phyloP scores from a whole-genome alignment of 2,113 vertebrate species.

The Nycticorax nycticorax region DNA sequence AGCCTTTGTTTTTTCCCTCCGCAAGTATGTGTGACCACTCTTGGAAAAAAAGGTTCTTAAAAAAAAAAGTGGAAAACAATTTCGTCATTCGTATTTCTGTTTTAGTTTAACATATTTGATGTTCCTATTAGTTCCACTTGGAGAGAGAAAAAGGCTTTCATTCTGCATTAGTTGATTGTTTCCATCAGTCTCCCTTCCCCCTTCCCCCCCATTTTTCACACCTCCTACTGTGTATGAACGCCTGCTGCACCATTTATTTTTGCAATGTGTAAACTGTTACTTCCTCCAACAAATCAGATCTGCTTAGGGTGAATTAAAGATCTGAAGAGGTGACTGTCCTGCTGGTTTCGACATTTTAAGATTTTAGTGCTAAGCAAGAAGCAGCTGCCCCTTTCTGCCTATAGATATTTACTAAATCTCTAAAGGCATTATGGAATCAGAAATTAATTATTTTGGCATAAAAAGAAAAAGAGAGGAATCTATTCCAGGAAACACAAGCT shows the following conservation, averaged over 20 bases:
- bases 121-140: constrained; percentile 60
- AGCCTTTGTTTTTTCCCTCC: not conserved
- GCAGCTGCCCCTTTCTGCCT: not conserved
- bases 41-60: not conserved
- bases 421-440: constrained; percentile 8
- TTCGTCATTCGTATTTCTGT: not conserved
- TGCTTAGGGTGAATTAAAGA: constrained; percentile 54
- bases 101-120: constrained; percentile 56
- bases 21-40: not conserved
- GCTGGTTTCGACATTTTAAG: constrained; percentile 52
- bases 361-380: not conserved
- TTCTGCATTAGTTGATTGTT: constrained; percentile 68
- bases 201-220: constrained; percentile 61
- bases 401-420: constrained; percentile 28
- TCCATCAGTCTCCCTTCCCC: constrained; percentile 44
- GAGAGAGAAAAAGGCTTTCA: constrained; percentile 44
- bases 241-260: constrained; percentile 62
- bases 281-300: constrained; percentile 68
- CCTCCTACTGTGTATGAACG: constrained; percentile 60
- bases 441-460: constrained; percentile 31
- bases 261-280: constrained; percentile 67
- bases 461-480: not conserved
- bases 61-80: constrained; percentile 4
- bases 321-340: constrained; percentile 13
- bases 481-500: constrained; percentile 8